These are phyloP conservation scores for Seira ritae DNA, from an alignment of 2,888 invertebrate genomes.

Conservation along the genomic window DNA sequence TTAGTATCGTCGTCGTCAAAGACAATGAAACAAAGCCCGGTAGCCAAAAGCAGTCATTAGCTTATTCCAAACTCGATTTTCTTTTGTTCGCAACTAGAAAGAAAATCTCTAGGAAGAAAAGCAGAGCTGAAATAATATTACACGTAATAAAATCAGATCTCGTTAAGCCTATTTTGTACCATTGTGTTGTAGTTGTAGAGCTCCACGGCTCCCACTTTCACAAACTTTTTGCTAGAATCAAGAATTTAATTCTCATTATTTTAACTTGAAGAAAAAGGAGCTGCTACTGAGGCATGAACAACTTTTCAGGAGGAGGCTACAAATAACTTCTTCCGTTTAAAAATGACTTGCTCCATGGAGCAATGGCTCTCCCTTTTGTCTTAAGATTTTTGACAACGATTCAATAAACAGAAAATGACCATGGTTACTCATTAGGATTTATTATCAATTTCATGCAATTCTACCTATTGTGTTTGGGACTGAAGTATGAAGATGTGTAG, in stretches of 20 bases:
- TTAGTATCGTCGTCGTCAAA: not conserved
- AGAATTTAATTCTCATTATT: constrained; percentile 34
- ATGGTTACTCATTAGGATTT: no score
- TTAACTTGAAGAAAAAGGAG: not conserved
- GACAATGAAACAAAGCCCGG: constrained; percentile 50
- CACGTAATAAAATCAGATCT: not conserved
- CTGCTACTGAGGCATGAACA: no score
- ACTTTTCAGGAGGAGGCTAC: no score
- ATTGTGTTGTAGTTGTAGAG: not conserved
- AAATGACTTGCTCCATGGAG: no score
- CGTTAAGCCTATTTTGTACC: not conserved
- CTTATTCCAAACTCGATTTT: constrained; percentile 19
- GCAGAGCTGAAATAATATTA: not conserved
- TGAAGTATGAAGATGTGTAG: no score
- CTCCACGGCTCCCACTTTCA: no score
- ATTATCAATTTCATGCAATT: no score
- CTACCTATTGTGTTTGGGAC: no score
- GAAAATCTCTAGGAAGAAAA: not conserved
- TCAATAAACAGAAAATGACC: no score
- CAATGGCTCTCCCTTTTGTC: no score
- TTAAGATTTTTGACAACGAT: no score
- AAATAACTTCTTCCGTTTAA: no score
- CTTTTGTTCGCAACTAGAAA: constrained; percentile 1
- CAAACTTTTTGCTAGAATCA: constrained; percentile 20
- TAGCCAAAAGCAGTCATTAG: constrained; percentile 53